These are phyloP conservation scores for Cassiopea xamachana DNA, from an alignment of 30 jellyfish, hydroid and myxozoan genomes.

Conservation along the genomic window DNA sequence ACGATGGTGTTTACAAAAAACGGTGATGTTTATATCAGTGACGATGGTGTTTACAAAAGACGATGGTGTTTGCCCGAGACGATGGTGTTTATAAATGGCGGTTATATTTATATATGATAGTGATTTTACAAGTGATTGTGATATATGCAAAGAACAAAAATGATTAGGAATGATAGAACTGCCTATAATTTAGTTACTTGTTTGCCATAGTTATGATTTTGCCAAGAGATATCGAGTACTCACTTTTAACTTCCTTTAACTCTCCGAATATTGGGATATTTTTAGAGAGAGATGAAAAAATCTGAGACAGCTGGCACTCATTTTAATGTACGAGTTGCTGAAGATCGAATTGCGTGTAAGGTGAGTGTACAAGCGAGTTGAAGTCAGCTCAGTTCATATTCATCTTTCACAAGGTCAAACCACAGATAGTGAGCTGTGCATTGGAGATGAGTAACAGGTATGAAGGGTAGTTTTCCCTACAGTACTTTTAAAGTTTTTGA, in stretches of 20 bases:
- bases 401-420: no score
- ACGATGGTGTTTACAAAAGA: no score
- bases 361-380: slow-evolving; percentile 16
- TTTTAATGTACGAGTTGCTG: slow-evolving; percentile 94
- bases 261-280: background rate
- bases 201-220: no score
- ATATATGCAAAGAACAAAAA: no score
- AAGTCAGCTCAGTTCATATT: background rate
- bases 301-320: slow-evolving; percentile 97
- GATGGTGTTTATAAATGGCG: no score
- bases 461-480: no score
- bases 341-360: slow-evolving; percentile 95
- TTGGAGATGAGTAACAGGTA: no score
- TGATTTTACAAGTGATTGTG: background rate
- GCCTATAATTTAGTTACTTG: background rate
- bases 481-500: no score
- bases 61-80: no score
- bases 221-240: background rate
- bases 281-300: slow-evolving; percentile 92
- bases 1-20: no score
- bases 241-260: background rate
- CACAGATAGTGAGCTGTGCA: no score
- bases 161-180: background rate
- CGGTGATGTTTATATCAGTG: no score
- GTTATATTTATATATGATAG: background rate